Conservation (phyloP, 2,113 vertebrate genomes). For the mouse (Mus musculus) region DNA sequence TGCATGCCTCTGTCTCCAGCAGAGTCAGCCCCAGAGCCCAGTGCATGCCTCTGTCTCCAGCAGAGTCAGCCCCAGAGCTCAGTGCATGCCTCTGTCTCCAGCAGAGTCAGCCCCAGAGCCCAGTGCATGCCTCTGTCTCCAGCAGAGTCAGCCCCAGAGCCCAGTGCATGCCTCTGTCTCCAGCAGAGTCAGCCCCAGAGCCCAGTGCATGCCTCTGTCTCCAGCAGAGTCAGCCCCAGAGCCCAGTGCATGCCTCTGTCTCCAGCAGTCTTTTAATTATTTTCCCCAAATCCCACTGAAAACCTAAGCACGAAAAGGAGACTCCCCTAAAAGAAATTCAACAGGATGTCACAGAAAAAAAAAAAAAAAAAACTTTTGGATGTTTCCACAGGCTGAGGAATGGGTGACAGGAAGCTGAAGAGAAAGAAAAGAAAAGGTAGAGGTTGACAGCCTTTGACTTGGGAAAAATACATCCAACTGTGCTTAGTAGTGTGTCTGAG, state of each 20-base stretch:
- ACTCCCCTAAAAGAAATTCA: not conserved
- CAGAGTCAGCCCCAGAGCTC: not conserved
- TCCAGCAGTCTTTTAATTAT: not conserved
- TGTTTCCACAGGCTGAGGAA: not conserved
- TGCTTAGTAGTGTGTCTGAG: not conserved
- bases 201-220: not conserved
- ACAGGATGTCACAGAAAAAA: not conserved
- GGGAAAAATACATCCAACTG: not conserved
- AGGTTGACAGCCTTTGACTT: not conserved
- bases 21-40: not conserved
- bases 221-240: no score
- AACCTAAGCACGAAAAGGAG: not conserved
- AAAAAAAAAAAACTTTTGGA: not conserved
- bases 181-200: not conserved
- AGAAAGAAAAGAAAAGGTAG: not conserved
- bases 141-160: not conserved
- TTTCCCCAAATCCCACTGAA: not conserved
- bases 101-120: not conserved
- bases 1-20: no score
- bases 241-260: not conserved
- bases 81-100: not conserved
- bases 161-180: not conserved
- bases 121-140: not conserved
- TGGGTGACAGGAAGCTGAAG: not conserved
- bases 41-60: not conserved